phyloP scores from a whole-genome alignment of 64 coral and sea anemone species.

The Platygyra sinensis region DNA sequence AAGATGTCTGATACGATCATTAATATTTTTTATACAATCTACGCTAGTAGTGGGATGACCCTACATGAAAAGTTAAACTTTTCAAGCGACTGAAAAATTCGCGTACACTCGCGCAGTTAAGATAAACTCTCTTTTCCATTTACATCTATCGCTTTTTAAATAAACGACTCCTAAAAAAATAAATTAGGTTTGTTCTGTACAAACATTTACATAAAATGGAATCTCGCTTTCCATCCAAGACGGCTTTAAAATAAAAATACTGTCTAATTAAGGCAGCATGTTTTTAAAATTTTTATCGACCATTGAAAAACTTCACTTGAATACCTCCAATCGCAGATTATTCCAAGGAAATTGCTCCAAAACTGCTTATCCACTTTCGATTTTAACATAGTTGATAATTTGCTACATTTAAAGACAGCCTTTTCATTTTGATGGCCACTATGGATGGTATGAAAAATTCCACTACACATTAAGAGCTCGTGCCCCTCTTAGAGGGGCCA shows the following conservation, averaged over 20 bases:
- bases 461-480: neutral
- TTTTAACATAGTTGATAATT: neutral
- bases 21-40: too few species aligned
- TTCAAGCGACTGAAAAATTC: neutral
- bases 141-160: conserved; percentile 18
- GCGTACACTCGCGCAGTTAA: neutral
- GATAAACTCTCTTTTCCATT: conserved; percentile 14
- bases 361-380: neutral
- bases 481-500: conserved; percentile 23
- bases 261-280: too few species aligned
- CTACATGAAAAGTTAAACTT: conserved; percentile 2
- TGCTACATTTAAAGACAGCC: neutral
- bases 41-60: too few species aligned
- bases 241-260: neutral
- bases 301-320: neutral
- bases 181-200: conserved; percentile 29
- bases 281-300: neutral
- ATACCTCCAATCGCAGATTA: neutral
- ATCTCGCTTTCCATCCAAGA: conserved; percentile 5
- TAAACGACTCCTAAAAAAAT: conserved; percentile 36
- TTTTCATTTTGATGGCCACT: neutral
- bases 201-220: conserved; percentile 10
- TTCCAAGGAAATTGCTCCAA: neutral
- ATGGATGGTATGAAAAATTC: conserved; percentile 2
- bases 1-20: too few species aligned